These are phyloP conservation scores for Tetanocera ferruginea DNA, from an alignment of 2,888 invertebrate species.

Conservation along the genomic window DNA sequence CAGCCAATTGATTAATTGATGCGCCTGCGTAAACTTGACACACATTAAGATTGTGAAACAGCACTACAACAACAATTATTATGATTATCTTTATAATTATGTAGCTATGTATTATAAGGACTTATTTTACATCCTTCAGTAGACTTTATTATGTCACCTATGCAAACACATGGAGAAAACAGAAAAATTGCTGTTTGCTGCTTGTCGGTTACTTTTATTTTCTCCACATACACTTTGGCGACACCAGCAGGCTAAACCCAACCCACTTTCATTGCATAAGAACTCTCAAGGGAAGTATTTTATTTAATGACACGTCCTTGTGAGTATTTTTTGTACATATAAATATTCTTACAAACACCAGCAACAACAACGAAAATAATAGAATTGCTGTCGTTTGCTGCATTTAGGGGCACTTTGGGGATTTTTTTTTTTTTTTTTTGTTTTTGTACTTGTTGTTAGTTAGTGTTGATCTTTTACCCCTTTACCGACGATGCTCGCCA, in stretches of 20 bases:
- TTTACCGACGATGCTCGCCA: neutral
- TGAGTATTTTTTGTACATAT: conserved; percentile 5
- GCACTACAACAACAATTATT: no score
- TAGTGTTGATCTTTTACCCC: conserved; percentile 11
- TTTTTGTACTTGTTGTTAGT: conserved; percentile 29
- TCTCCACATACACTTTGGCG: neutral
- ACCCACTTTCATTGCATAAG: conserved; percentile 61
- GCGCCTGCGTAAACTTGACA: no score
- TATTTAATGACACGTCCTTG: conserved; percentile 61
- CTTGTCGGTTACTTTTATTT: neutral
- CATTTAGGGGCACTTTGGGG: conserved; percentile 64
- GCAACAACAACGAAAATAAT: conserved; percentile 57
- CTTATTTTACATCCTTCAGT: no score
- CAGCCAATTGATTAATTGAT: no score
- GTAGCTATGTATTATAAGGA: no score
- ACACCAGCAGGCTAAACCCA: conserved; percentile 31
- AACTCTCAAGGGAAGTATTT: conserved; percentile 65
- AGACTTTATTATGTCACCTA: no score
- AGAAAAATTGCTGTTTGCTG: neutral
- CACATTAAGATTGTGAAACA: no score
- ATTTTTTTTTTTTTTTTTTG: conserved; percentile 19
- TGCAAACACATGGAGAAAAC: neutral
- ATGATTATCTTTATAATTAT: no score
- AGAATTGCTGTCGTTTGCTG: conserved; percentile 61
- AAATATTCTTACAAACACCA: conserved; percentile 39